Evolutionary conservation across 2,888 invertebrate genomes (phyloP), one percentile per base, ranked within the genome.

Genomic region (Heteromurus nitidus): DNA sequence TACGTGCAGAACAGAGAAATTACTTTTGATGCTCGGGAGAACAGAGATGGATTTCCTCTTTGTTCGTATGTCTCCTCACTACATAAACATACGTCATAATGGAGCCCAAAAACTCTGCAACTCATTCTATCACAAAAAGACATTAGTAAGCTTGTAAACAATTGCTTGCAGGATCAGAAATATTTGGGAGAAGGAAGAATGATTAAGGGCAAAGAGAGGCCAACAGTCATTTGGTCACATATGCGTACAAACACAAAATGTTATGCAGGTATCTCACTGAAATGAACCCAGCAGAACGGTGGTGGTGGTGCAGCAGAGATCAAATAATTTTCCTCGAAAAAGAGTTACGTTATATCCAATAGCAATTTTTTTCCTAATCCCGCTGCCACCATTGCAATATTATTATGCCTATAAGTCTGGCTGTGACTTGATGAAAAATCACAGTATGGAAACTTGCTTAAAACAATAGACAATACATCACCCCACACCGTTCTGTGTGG

Each of bases 121-220:
- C n/a, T n/a, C n/a, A n/a, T n/a, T n/a, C n/a, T n/a, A n/a, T n/a
- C n/a, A n/a, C n/a, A n/a, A n/a, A n/a, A n/a, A n/a, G n/a, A n/a
- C n/a, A n/a, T n/a, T n/a, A n/a, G n/a, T n/a, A n/a, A n/a, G n/a
- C n/a, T 50, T 50, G 50, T 18, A 18, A 18, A 13, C 1, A 22
- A 2, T 53, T 18, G 53, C 24, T 53, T 26, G 28, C 58, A 28
- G 55, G 58, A 58, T 28, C 24, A 13, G 24, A 55, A 58, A 58
- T 3, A 58, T 16, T 26, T 58, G 58, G 58, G 62, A 42, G 62
- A 73, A n/a, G n/a, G n/a, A n/a, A 73, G 60, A 47, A 16, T 73
- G 62, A 73, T 73, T 73, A 55, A 20, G 72, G 72, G 62, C 72
- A 73, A 47, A 44, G 3, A 73, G 62, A 73, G 72, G 72, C 28